A percentile compares a stretch with the other conserved stretches of the same genome.
phyloP scores from a whole-genome alignment of 2,113 vertebrate species.

The Neotoma lepida region DNA sequence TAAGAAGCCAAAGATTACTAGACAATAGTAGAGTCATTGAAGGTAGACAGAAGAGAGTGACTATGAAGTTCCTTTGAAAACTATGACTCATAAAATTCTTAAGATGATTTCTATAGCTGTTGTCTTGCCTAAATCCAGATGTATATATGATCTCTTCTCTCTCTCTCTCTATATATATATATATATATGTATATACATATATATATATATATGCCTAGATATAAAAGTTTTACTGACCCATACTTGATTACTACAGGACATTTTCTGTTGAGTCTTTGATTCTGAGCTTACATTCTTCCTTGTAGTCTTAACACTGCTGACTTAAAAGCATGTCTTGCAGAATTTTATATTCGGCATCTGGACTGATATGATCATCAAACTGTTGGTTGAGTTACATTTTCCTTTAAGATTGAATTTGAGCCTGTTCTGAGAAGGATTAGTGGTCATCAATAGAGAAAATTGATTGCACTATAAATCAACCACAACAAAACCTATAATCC shows the following conservation, averaged over 20 bases:
- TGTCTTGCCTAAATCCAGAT: not conserved
- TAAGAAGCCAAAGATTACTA: not conserved
- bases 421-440: not conserved
- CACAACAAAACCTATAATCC: not conserved
- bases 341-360: not conserved
- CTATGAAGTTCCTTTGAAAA: not conserved
- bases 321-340: not conserved
- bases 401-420: not conserved
- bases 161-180: not conserved
- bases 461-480: not conserved
- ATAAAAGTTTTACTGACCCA: not conserved
- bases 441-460: not conserved
- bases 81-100: not conserved
- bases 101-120: conserved; percentile 15
- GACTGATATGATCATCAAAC: not conserved
- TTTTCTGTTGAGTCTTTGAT: not conserved
- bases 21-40: not conserved
- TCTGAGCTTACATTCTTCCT: not conserved
- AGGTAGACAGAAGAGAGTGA: not conserved
- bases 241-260: not conserved
- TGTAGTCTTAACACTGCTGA: not conserved
- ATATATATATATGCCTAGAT: not conserved
- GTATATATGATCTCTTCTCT: not conserved
- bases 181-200: not conserved
- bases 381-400: not conserved